Base-by-base conservation (phyloP, 2,113 vertebrate genomes). In the Pipra filicauda region DNA sequence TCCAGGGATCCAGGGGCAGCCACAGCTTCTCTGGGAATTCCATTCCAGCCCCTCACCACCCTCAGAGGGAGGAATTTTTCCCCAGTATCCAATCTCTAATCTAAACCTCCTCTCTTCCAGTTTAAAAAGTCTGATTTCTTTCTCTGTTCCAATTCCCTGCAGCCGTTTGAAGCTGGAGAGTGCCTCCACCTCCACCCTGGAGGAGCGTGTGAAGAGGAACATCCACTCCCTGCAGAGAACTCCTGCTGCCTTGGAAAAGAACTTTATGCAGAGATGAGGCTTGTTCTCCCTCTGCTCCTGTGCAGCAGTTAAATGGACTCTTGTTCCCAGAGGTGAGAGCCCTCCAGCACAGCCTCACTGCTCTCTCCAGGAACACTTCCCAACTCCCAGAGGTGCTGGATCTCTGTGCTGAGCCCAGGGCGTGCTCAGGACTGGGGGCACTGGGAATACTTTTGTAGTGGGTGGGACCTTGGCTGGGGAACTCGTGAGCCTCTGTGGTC, bases 221-320 rank as follows among this genome's bases (percentile, higher is more conserved):
- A 99, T 99, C 97, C 98, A 99, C 97, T 99, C 99, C 80, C 98
- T 99, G 15, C 99, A 99, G 96, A 98, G 99, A 77, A 99, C 99
- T 4, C 94, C 99, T 0, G 98, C 98, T 4, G 98, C 99, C 23
- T 75, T 99, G 95, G 99, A 99, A 66, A 99, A 97, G 76, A 99
- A 99, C 97, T 99, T 99, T 16, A 99, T 99, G 99, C 98, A 98
- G 94, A 98, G 98, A 98, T 99, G 96, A 98, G 64, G 7, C 28
- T 48, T 2, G 5, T 19, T 28, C 57, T 49, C n/a, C 35, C 55
- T 65, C 75, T 73, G 71, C 71, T 71, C 28, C 65, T 8, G 57
- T 6, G 28, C n/a, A 26, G 62, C 15, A 33, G 30, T 27, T 20
- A 13, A 4, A 10, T 0, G 41, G 67, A 20, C 7, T 0, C 37